Base-by-base conservation (phyloP, 1,140 invertebrate genomes). In the Scaptomyza graminum region DNA sequence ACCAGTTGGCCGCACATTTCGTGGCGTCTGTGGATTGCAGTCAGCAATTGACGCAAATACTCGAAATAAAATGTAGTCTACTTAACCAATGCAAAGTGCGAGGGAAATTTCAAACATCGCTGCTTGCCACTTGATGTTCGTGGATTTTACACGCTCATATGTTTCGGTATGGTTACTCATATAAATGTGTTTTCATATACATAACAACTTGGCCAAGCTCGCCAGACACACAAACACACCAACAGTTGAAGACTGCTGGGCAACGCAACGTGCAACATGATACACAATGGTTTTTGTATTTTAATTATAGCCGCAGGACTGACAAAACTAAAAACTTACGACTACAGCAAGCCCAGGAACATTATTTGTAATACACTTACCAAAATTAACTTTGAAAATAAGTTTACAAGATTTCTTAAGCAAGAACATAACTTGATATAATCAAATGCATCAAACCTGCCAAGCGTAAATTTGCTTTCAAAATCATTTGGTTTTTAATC, bases 291-390 rank as follows among this genome's bases (percentile, higher is more conserved):
- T 41, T 74, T 41, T 74, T 74, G 65, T 72, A 66, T 75, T 82
- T 85, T 85, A 85, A 85, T 85, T 85, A 87, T 64, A 69, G 50
- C 74, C 54, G 74, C 60, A 52, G 77, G 74, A 51, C 66, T 60
- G 60, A 55, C 22, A 52, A 47, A 46, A 11, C n/a, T 13, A 18
- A 6, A 13, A 1, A 37, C 9, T n/a, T n/a, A 11, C 37, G 16
- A 16, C 31, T 22, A 22, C 18, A 22, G 18, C 18, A 49, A 41
- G n/a, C 39, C 4, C 31, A 18, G n/a, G 3, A 18, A 16, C 2
- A 49, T 37, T n/a, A n/a, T 31, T 31, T 16, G 7, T 8, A 12
- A 55, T 66, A 31, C 44, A 18, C 54, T 59, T 12, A 4, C 18
- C 2, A 9, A 55, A 6, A 7, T 7, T 13, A 2, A 22, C 16